Evolutionary conservation across 2,113 vertebrate genomes (phyloP), one percentile per base, ranked within the genome.

Genomic region (Pica pica): DNA sequence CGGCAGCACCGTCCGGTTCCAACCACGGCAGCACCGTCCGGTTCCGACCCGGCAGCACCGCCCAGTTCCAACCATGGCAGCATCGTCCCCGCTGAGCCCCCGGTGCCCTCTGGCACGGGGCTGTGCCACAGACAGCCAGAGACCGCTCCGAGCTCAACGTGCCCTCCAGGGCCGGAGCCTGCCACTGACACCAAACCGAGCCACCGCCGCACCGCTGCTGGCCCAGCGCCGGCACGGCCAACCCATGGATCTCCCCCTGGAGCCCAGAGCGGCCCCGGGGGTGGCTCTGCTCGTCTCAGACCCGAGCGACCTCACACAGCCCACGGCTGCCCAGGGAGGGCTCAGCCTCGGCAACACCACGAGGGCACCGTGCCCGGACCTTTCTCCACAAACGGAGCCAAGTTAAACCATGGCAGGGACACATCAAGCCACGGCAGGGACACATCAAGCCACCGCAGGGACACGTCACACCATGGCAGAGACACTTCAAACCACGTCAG

Each of bases 181-280:
- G 44, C 30, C 88, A 21, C 52, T 0, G 33, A 16, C 11, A 75
- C 74, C 82, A 3, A 63, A 56, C 9, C 0, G 15, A 4, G 44
- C 24, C 68, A 31, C 2, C 4, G 1, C 0, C 6, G 84, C 78
- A 46, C 33, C 1, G 0, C 2, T 0, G 39, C 56, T 59, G 5
- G 83, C 68, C 57, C 69, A 11, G 49, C 1, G 1, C 61, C 0
- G 6, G 84, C 78, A 46, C 33, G 0, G 16, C 44, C 30, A 13
- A 3, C 16, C 44, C 1, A 0, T 0, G 0, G 21, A 47, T 37
- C 27, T 49, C 11, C 35, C 0, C 0, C 24, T 1, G 33, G 27
- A 75, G 28, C 74, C 49, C 8, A 0, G 37, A 16, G 24, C 0
- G 0, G 74, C 55, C 26, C 44, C 3, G 0, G 31, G 61, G 52